Evolutionary conservation across 2,113 vertebrate genomes (phyloP), one percentile per base, ranked within the genome.

Genomic region (Heptranchias perlo): DNA sequence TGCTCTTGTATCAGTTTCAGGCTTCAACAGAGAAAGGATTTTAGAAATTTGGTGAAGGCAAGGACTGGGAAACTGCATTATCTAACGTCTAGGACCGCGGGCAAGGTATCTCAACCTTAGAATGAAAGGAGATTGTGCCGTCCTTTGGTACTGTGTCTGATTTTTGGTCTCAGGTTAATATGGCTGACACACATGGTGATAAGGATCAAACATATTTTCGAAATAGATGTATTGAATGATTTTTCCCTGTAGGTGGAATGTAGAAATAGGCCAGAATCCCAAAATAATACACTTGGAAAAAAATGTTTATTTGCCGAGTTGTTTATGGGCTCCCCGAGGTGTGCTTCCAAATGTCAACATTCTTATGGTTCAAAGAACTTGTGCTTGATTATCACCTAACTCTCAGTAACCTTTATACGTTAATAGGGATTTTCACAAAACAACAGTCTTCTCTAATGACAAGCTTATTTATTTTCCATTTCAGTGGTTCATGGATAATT

Each of bases 381-480:
- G 58, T 61, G 39, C 89, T 92, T 93, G 58, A 62, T 93, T 39
- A 64, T 62, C 58, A 64, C 89, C 89, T 93, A 58, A 93, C 58
- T 93, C 16, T 23, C 16, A 35, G 58, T 62, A 93, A 64, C 89
- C 87, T 92, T 92, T 92, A 61, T 92, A 58, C 61, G n/a, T 93
- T 93, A 62, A 61, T 62, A 61, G 89, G 16, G 18, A 92, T 92
- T 62, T 62, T 92, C 89, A 62, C 54, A 62, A 92, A 93, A 93
- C 89, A 44, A 35, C 35, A 39, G 89, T 23, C 89, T 39, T 62
- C 7, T 93, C 6, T 23, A 93, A 93, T 64, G 16, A 93, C 23
- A 93, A 25, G 89, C 58, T 64, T 93, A 93, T 93, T 93, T 62
- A 93, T 64, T 93, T 93, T 93, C 58, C 89, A 64, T 93, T 93